These are phyloP conservation scores for Saguinus imperator DNA, from an alignment of 2,113 vertebrate genomes.

Conservation along the genomic window DNA sequence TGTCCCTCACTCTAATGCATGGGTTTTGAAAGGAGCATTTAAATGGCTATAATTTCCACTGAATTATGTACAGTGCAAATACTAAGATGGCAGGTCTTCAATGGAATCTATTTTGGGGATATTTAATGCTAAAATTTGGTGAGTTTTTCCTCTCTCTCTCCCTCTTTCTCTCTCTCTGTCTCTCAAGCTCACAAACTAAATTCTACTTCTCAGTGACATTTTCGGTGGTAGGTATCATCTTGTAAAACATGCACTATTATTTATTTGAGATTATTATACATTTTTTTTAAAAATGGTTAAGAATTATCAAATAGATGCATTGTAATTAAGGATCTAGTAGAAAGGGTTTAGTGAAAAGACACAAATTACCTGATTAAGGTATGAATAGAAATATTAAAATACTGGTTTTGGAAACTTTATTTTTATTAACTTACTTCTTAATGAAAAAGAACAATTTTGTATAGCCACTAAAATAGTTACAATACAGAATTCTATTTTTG, in stretches of 20 bases:
- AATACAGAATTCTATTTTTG: neutral
- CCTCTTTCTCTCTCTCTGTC: neutral
- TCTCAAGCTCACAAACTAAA: neutral
- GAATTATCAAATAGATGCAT: neutral
- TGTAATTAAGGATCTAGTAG: neutral
- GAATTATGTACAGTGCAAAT: neutral
- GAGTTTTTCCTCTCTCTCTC: neutral
- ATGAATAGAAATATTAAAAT: neutral
- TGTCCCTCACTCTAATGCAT: accelerated
- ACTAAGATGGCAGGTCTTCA: neutral
- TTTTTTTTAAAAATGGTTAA: neutral
- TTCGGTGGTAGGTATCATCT: neutral
- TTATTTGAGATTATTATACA: neutral
- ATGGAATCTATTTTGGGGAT: neutral
- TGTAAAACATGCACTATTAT: neutral
- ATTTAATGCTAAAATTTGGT: neutral
- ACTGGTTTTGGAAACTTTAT: neutral
- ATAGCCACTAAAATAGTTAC: neutral
- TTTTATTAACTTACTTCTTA: neutral
- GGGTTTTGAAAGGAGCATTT: neutral
- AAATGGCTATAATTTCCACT: neutral
- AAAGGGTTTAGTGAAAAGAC: neutral
- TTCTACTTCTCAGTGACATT: neutral
- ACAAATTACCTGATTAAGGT: neutral
- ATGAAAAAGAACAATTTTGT: neutral